Conservation (phyloP, 2,888 invertebrate genomes). For the Thalpophila matura region DNA sequence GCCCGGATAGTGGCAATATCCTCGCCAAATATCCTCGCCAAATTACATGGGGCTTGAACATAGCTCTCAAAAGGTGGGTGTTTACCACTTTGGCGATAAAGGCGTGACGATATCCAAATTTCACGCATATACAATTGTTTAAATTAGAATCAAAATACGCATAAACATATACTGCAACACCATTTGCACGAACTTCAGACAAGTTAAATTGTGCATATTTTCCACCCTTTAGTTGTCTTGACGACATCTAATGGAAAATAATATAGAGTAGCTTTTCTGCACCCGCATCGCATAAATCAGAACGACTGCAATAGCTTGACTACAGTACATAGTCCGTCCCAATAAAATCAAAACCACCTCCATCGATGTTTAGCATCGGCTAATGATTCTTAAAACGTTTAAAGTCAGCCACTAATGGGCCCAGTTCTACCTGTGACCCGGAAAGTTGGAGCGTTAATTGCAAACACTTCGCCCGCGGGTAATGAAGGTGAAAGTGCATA, state of each 20-base stretch:
- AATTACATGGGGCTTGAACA: no score
- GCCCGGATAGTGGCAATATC: no score
- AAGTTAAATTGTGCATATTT: no score
- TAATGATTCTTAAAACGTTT: slow-evolving; percentile 68
- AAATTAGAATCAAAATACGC: no score
- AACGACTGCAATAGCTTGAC: not conserved
- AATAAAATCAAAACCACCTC: slow-evolving; percentile 38
- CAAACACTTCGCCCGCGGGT: slow-evolving; percentile 75
- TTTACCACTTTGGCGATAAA: no score
- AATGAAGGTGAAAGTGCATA: slow-evolving; percentile 83
- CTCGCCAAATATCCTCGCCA: no score
- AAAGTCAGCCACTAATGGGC: slow-evolving; percentile 76
- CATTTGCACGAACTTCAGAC: no score
- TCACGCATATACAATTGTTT: no score
- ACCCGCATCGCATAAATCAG: not conserved
- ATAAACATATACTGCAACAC: no score
- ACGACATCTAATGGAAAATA: not conserved
- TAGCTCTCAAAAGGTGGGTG: no score
- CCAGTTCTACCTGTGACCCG: slow-evolving; percentile 79
- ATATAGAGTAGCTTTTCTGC: not conserved
- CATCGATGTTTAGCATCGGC: slow-evolving; percentile 55
- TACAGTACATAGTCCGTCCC: not conserved
- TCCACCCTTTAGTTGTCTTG: no score
- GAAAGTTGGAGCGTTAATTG: slow-evolving; percentile 82
- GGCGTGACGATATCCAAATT: no score